Evolutionary conservation across 1,140 invertebrate genomes (phyloP), one percentile per base, ranked within the genome.

Genomic region (Harlomillsia oculata): DNA sequence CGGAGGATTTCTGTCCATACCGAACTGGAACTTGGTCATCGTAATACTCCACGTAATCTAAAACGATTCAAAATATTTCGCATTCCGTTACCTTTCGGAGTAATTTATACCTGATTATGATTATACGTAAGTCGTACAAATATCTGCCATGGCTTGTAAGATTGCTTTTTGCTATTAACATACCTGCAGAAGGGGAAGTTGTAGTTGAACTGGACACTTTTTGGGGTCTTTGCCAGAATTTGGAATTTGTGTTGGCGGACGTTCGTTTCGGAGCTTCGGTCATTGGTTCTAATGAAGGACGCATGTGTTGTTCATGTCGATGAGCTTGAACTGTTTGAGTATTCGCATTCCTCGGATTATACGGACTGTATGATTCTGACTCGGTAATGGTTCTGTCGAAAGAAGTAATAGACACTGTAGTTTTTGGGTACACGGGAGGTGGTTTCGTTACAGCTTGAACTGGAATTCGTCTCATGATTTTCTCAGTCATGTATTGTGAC

Each of bases 261-360:
- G 37, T 43, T 23, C 41, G 32, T 29, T 14, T 28, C 16, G 23
- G 30, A 18, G 29, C 30, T 23, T 23, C 18, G 6, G 16, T 25
- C 0, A 53, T 50, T 32, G 49, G 49, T 30, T 57, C 44, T 18
- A 49, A 28, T 9, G 14, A 18, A 13, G 49, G 36, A n/a, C 51
- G 45, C 18, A 56, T 46, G 20, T 60, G 51, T 11, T 61, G 53
- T 34, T 61, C 53, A 41, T 61, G 57, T 18, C 57, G 39, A 21
- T 53, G 48, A 16, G 56, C 53, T 32, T 61, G 57, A 26, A 36
- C 25, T 45, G 43, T 53, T 32, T 53, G 21, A 11, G 5, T 20
- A 23, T 41, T 56, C n/a, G 53, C 30, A 11, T 26, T 50, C 28
- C 45, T 60, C 9, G 58, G 55, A 14, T 46, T 56, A n/a, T n/a